Conservation (phyloP, 2,888 invertebrate species). For the Drosophila maculinotata region DNA sequence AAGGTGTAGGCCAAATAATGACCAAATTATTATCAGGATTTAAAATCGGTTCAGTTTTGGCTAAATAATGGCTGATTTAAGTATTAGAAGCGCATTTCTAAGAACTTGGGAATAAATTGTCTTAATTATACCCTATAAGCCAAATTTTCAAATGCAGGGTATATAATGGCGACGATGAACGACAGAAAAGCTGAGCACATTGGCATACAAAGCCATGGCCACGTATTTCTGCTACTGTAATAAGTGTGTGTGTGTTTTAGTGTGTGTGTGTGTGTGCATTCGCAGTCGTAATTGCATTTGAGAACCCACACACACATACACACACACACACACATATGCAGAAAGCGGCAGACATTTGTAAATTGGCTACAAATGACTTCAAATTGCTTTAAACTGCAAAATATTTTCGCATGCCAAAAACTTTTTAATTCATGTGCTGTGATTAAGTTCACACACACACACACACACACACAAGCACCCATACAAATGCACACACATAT, state of each 20-base stretch:
- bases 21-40: neutral
- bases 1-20: too few relatives aligned
- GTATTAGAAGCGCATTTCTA: too few relatives aligned
- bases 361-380: conserved; percentile 80
- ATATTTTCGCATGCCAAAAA: conserved; percentile 74
- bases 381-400: conserved; percentile 80
- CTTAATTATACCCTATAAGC: neutral
- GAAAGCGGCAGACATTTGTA: conserved; percentile 63
- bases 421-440: conserved; percentile 80
- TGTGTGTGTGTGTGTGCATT: conserved; percentile 30
- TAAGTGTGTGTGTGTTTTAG: conserved; percentile 17
- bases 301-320: conserved; percentile 26
- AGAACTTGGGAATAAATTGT: too few relatives aligned
- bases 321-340: conserved; percentile 1
- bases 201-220: conserved; percentile 55
- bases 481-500: neutral
- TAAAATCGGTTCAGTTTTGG: neutral
- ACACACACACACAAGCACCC: conserved; percentile 12
- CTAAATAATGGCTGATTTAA: neutral
- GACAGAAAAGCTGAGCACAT: conserved; percentile 55
- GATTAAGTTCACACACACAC: conserved; percentile 61
- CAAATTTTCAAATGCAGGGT: conserved; percentile 11
- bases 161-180: conserved; percentile 20
- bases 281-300: conserved; percentile 70
- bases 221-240: too few relatives aligned